Percentiles rank a stretch among this genome's conserved stretches.
Evolutionary conservation across 2,888 invertebrate genomes (phyloP).

Genomic region (Leucania comma): DNA sequence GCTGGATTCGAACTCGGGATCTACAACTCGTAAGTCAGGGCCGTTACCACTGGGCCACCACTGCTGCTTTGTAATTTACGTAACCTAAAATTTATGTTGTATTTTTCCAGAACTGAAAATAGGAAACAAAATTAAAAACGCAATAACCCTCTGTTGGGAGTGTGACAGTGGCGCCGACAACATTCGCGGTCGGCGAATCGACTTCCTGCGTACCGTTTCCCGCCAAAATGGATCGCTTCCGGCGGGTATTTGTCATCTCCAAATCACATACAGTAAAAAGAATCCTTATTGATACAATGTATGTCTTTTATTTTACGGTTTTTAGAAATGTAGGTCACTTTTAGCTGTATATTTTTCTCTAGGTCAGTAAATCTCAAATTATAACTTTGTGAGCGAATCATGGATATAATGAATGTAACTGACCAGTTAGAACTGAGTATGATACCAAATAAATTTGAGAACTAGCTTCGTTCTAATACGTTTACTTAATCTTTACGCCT

Average conservation of each 20-base stretch:
- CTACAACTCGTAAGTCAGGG: no score
- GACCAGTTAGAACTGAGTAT: no score
- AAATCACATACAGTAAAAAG: slow-evolving; percentile 73
- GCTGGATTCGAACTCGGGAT: no score
- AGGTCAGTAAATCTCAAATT: not conserved
- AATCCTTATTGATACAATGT: slow-evolving; percentile 62
- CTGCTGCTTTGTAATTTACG: no score
- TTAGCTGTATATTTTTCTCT: not conserved
- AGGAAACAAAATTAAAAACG: slow-evolving; percentile 63
- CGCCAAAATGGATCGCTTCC: slow-evolving; percentile 90
- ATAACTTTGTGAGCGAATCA: not conserved
- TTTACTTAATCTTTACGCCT: no score
- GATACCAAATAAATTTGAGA: no score
- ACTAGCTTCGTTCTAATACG: no score
- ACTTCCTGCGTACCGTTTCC: slow-evolving; percentile 89
- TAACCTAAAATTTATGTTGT: not conserved
- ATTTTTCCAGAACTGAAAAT: slow-evolving; percentile 54
- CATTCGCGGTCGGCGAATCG: slow-evolving; percentile 89
- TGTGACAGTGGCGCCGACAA: slow-evolving; percentile 83
- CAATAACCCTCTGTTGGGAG: slow-evolving; percentile 67
- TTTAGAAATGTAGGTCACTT: not conserved
- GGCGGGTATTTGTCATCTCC: slow-evolving; percentile 88
- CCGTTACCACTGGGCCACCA: no score
- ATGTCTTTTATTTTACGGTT: slow-evolving; percentile 14
- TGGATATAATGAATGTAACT: no score